A percentile compares a stretch with the other conserved stretches of the same genome.
These are phyloP conservation scores for Diplodus puntazzo DNA, from an alignment of 2,797 vertebrate species.

Conservation along the genomic window DNA sequence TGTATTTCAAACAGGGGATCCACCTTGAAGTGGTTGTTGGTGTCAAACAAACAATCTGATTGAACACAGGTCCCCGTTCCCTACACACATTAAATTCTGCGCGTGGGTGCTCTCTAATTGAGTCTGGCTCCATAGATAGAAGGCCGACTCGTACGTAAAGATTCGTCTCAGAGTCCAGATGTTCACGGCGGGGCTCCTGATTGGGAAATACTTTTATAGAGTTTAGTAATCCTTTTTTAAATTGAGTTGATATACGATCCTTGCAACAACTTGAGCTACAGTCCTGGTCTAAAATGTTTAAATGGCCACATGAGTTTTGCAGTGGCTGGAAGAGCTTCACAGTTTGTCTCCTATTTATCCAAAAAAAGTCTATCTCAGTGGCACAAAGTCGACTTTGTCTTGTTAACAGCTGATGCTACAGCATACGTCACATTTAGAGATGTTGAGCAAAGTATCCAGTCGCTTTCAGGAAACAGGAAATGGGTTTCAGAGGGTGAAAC, in stretches of 20 bases:
- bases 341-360: constrained; percentile 20
- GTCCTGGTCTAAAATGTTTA: constrained; percentile 7
- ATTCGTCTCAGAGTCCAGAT: constrained; percentile 47
- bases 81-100: constrained; percentile 35
- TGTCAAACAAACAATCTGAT: constrained; percentile 43
- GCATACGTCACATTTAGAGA: neutral
- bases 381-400: constrained; percentile 32
- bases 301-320: constrained; percentile 7
- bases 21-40: constrained; percentile 57
- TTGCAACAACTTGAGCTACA: neutral
- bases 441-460: constrained; percentile 14
- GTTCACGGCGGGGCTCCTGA: constrained; percentile 35
- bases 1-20: constrained; percentile 28
- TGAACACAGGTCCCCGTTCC: constrained; percentile 44
- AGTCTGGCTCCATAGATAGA: constrained; percentile 44
- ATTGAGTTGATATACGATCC: too few species aligned
- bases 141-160: constrained; percentile 28
- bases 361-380: constrained; percentile 31
- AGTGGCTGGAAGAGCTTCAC: neutral
- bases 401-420: constrained; percentile 36
- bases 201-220: neutral
- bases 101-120: constrained; percentile 58
- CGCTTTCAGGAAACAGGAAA: constrained; percentile 8
- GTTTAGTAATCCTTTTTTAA: neutral
- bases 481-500: constrained; percentile 18